Base-by-base conservation (phyloP, 2,888 invertebrate genomes). In the Sipunculus nudus region DNA sequence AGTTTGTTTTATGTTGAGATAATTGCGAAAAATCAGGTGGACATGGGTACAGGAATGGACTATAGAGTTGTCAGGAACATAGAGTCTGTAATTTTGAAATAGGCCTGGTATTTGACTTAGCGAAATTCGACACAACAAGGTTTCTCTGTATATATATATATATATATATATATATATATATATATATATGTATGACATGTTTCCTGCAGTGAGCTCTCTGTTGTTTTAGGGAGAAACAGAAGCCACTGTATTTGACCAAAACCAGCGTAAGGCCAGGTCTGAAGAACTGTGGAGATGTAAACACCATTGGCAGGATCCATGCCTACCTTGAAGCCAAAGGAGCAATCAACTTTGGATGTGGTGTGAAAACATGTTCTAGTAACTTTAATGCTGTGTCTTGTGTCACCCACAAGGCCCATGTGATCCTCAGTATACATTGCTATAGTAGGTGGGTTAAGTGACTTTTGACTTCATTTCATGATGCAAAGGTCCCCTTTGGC, bases 271-370 rank as follows among this genome's bases (percentile, higher is more conserved):
- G 88, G 53, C 80, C 84, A 63, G 88, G 88, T 2, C 78, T 89
- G 63, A 87, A 86, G 76, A 87, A 87, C 72, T 88, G 88, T 75
- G 89, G 89, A 0, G 88, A 89, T 81, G 88, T 88, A 2, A 88
- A 88, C 75, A 86, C 86, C 70, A 87, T 89, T 59, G 87, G 88
- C 13, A 81, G 87, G 58, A 86, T 89, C 28, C 89, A 89, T 79
- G 81, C 86, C 25, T 87, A 87, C 68, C 79, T 89, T 56, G 89
- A 89, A 77, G 87, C 87, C 79, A 86, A 86, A 63, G 89, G 89
- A 19, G 88, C 87, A 21, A 88, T 89, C 61, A 89, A 89, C 81
- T 88, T 88, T 82, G 87, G 87, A 16, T 88, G 88, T 79, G 85
- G 88, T 87, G 80, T n/a, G n/a, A n/a, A n/a, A n/a, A n/a, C n/a